Evolutionary conservation across 2,888 invertebrate genomes (phyloP), one percentile per base, ranked within the genome.

Genomic region (Chironomus tentans): DNA sequence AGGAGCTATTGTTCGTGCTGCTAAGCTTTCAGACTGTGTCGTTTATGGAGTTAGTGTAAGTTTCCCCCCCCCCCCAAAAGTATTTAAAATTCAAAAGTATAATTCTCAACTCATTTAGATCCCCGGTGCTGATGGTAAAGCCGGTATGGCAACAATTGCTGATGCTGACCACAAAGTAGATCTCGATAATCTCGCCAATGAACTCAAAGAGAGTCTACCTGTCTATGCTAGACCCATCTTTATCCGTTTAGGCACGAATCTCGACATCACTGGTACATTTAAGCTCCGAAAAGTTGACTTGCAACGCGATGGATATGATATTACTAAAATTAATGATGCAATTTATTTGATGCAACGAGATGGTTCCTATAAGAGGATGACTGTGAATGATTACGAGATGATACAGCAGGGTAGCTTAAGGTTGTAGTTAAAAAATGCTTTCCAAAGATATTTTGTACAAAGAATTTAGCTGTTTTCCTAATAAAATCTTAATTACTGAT

Each of bases 101-200:
- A 72, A 62, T 62, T 18, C n/a, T 15, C 56, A 79, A 38, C 7
- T 38, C 10, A 28, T 79, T 73, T 81, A 93, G 92, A 87, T 94
- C 78, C 92, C 92, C 0, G 87, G 88, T 77, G 88, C 89, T 71
- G 94, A 94, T 81, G 97, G 97, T 0, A 89, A 91, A 80, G 96
- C 95, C 15, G 97, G 97, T 78, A 98, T 98, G 97, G 95, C 91
- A 21, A 94, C 95, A 21, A 88, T 97, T 77, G 92, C 91, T 18
- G 93, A 94, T 82, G 87, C 88, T 3, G 84, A 87, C 2, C 85
- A 87, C 47, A 82, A 85, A 77, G 82, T 92, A 76, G 87, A 89
- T 80, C 83, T 92, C 78, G 79, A 82, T 24, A 84, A 85, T 73
- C 84, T 94, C 77, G 88, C 89, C 24, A 83, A 84, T 18, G 89